A percentile compares a stretch with the other conserved stretches of the same genome.
phyloP scores from a whole-genome alignment of 2,113 vertebrate species.

The Leucosticte australis region DNA sequence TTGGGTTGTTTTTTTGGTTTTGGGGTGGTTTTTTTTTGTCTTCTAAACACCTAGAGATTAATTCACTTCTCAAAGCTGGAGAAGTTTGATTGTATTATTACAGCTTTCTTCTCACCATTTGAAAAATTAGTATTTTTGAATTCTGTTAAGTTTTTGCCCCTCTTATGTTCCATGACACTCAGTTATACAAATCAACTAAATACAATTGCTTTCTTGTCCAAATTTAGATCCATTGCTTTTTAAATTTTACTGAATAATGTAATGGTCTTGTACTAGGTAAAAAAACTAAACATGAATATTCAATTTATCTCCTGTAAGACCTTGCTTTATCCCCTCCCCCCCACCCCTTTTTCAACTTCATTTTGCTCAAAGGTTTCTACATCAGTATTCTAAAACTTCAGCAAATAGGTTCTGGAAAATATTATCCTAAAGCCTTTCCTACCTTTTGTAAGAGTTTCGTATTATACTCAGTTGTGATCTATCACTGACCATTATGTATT shows the following conservation, averaged over 20 bases:
- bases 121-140: neutral
- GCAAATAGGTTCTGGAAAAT: neutral
- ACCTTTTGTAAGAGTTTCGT: neutral
- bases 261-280: neutral
- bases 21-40: neutral
- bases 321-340: rapidly evolving
- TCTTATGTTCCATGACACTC: neutral
- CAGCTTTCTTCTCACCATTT: neutral
- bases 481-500: neutral
- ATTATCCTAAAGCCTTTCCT: neutral
- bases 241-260: neutral
- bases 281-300: neutral
- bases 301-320: neutral
- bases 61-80: neutral
- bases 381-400: neutral
- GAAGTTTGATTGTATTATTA: neutral
- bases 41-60: neutral
- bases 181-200: neutral
- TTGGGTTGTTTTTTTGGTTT: too few species aligned
- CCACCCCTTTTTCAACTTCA: neutral
- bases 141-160: neutral
- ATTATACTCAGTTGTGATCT: neutral
- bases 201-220: neutral
- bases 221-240: neutral
- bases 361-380: neutral